Base-by-base conservation (phyloP, 2,888 invertebrate genomes). In the Pelosia muscerda region DNA sequence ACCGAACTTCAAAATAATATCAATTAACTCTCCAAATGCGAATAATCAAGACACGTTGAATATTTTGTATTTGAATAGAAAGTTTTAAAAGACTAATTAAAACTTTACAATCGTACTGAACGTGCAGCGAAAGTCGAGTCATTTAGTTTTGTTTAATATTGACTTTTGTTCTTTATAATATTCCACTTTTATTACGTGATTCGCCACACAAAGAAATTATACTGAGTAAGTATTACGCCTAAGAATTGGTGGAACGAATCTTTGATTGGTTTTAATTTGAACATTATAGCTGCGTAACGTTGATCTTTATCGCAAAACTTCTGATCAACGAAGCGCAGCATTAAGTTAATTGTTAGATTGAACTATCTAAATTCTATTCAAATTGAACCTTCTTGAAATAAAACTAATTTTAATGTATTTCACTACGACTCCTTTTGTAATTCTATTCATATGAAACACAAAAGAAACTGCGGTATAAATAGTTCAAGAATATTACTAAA, bases 31-130 rank as follows among this genome's bases (percentile, higher is more conserved):
- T 76, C 76, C 72, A 84, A 86, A 83, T 82, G 82, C 77, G 84
- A 86, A 83, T 82, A 86, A 87, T 86, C 81, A 84, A 82, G 81
- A 83, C 79, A 76, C 78, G 78, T 75, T 83, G 76, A 70, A 88
- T 86, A 82, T 84, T 85, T 84, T 84, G 79, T 86, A 81, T 80
- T 82, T 81, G 81, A 88, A 88, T 87, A 88, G 89, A 91, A 91
- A 91, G 90, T 90, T 89, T 85, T 82, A 82, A 89, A 90, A 84
- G 84, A 84, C 87, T 91, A 90, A 91, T 91, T 91, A 89, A 89
- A 92, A 90, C 87, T 89, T 90, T 79, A 83, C 82, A 87, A 86
- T 88, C 79, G 84, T 80, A 83, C 81, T 79, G 84, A 84, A 82
- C 84, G 84, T 77, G 79, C 77, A 76, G 78, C 70, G 77, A 86